Evolutionary conservation across 2,888 invertebrate genomes (phyloP).

Genomic region (Theristus sp.): DNA sequence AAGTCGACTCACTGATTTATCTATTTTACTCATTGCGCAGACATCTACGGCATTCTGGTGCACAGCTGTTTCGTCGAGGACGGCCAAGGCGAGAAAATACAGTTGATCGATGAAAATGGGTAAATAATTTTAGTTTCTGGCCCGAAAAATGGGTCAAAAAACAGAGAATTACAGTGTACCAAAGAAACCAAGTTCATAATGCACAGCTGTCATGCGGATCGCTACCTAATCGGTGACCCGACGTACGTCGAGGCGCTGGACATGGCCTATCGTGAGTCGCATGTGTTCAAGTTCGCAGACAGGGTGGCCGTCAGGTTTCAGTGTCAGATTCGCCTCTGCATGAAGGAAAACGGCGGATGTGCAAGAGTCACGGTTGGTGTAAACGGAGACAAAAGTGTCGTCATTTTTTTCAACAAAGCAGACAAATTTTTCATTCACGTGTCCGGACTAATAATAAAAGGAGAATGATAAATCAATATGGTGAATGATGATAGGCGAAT

Average conservation of each 20-base stretch:
- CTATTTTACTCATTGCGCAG: no score
- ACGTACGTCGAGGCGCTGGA: conserved; percentile 26
- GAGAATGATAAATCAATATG: no score
- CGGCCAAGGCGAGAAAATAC: conserved; percentile 24
- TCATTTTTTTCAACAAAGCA: no score
- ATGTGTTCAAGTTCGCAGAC: conserved; percentile 28
- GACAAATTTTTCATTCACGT: no score
- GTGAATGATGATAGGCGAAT: no score
- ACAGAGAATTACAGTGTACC: background rate
- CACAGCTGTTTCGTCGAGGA: conserved; percentile 28
- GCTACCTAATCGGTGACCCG: conserved; percentile 25
- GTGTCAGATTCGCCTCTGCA: conserved; percentile 25
- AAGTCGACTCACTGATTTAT: no score
- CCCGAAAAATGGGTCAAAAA: no score
- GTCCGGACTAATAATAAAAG: no score
- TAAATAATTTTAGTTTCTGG: conserved; percentile 4
- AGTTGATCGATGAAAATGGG: conserved; percentile 25
- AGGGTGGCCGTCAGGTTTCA: conserved; percentile 25
- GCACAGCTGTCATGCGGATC: conserved; percentile 26
- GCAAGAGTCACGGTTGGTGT: conserved; percentile 21
- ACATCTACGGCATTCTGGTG: conserved; percentile 25
- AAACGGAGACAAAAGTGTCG: no score
- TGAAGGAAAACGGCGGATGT: conserved; percentile 26
- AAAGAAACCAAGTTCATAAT: no score
- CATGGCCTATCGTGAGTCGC: conserved; percentile 24